Evolutionary conservation across 2,113 vertebrate species (phyloP), one percentile per base, ranked within the genome.

Genomic region (Lutjanus erythropterus): DNA sequence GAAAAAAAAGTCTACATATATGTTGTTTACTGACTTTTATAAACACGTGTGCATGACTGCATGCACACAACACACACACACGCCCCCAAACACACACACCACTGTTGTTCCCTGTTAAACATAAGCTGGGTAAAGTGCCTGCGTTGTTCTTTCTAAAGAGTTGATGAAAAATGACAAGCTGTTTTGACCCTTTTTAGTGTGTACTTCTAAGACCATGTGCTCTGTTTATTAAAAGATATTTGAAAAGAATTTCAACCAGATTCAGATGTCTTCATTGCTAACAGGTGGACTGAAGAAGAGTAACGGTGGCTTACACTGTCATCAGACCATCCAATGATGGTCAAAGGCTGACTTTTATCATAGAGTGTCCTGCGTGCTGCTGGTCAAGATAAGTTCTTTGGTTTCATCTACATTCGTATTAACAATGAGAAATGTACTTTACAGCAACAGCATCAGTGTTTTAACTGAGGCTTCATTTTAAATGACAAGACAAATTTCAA

Each of bases 141-240:
- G 89, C 77, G 35, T 83, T 84, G 71, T 87, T 88, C 62, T 87
- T 81, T 89, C 65, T 79, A 71, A 64, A 49, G 25, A 76, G 31
- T 33, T 65, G 52, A 59, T 71, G 31, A 52, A 39, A 16, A 41
- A 41, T 35, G 33, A 68, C 23, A 55, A 91, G 75, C 62, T 83
- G 71, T 91, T 89, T 75, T 66, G 71, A 81, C 80, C 83, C 79
- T 82, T 84, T 79, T 35, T 58, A 79, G 42, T 72, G 74, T 78
- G 72, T 58, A 23, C 39, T 37, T 86, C 84, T 69, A 41, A 62
- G 71, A 78, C 78, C 78, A 68, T 82, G 72, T 86, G 53, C 70
- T 84, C 82, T 90, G 93, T 94, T 93, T 93, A 93, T 92, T 92
- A 89, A 91, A 86, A 83, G n/a, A 80, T 37, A 79, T 81, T 75